A percentile compares a stretch with the other conserved stretches of the same genome.
Conservation (phyloP, 2,113 vertebrate species). For the Passer montanus region DNA sequence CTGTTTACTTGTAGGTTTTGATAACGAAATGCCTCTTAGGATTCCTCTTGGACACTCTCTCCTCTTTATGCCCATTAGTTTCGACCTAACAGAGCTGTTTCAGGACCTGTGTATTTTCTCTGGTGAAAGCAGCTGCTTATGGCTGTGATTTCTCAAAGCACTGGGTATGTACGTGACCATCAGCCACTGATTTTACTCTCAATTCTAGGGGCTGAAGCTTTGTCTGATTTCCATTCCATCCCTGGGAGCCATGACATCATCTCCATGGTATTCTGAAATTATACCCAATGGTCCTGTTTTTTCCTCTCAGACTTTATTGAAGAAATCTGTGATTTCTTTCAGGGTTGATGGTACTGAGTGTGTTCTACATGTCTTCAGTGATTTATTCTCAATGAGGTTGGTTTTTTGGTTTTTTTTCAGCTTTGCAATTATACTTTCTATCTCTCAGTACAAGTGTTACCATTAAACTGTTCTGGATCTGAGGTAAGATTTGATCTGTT, state of each 20-base stretch:
- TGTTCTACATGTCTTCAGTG: not conserved
- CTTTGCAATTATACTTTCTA: not conserved
- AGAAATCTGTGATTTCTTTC: not conserved
- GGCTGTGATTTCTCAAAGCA: not conserved
- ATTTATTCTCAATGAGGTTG: not conserved
- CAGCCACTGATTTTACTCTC: not conserved
- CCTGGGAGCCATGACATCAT: not conserved
- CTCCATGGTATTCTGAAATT: conserved; percentile 24
- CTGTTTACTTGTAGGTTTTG: not conserved
- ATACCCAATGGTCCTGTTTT: not conserved
- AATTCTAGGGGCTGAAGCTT: not conserved
- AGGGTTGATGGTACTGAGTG: not conserved
- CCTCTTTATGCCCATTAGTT: not conserved
- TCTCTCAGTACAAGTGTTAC: not conserved
- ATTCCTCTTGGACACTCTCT: not conserved
- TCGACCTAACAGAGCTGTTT: not conserved
- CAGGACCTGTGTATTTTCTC: not conserved
- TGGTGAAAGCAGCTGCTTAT: not conserved
- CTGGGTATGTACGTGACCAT: not conserved
- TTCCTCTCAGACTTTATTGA: not conserved
- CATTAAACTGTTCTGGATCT: not conserved
- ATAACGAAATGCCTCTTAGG: not conserved
- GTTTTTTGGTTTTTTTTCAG: not conserved
- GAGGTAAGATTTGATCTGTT: not conserved
- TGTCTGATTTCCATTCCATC: not conserved